Conservation (phyloP, 1,140 invertebrate species). For the Orius insidiosus region DNA sequence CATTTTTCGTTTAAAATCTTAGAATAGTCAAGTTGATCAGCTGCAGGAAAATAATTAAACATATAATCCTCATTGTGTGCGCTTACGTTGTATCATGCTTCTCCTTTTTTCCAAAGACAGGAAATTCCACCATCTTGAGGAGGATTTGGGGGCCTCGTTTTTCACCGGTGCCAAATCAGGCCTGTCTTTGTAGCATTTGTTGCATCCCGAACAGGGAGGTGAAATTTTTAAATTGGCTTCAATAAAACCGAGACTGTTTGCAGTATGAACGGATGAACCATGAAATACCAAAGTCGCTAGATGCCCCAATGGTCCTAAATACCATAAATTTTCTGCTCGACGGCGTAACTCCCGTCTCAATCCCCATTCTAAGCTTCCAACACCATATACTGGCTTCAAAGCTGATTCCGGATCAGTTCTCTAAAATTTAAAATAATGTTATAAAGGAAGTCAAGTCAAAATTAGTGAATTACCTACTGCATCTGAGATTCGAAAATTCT, state of each 20-base stretch:
- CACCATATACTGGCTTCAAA: conserved; percentile 64
- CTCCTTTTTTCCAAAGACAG: conserved; percentile 11
- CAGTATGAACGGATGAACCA: conserved; percentile 21
- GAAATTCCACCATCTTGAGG: conserved; percentile 12
- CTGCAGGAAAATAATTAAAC: conserved; percentile 5
- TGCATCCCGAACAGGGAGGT: conserved; percentile 66
- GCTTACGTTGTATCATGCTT: conserved; percentile 4
- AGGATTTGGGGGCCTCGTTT: neutral
- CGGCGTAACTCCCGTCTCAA: conserved; percentile 59
- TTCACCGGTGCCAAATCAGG: conserved; percentile 21
- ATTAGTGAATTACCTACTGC: too few relatives aligned
- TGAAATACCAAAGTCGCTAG: conserved; percentile 48
- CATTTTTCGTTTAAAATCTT: conserved; percentile 20
- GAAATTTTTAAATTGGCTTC: conserved; percentile 34
- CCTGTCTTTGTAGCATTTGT: conserved; percentile 38
- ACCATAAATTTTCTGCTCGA: conserved; percentile 68
- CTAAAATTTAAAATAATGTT: too few relatives aligned
- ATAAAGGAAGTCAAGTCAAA: too few relatives aligned
- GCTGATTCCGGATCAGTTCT: too few relatives aligned
- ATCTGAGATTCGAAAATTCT: too few relatives aligned
- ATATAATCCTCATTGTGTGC: neutral
- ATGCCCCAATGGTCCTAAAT: conserved; percentile 55
- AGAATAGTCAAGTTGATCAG: conserved; percentile 10
- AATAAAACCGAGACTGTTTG: neutral
- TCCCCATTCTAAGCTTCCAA: conserved; percentile 65